Base-by-base conservation (phyloP, 2,797 vertebrate genomes). In the Hypotaenidia okinawae region DNA sequence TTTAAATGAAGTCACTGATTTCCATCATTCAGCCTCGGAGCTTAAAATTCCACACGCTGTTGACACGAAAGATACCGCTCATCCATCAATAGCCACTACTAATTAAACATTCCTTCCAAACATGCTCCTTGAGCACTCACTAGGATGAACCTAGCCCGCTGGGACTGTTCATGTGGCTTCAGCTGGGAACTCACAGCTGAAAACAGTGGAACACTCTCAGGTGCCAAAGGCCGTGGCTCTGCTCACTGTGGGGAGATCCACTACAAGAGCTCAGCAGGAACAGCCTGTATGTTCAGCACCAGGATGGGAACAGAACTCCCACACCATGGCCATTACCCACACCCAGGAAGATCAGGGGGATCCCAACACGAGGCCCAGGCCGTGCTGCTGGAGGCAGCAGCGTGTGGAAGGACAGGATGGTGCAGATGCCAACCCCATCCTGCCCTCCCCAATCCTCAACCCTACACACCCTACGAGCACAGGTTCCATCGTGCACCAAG, bases 1-100 rank as follows among this genome's bases (percentile, higher is more conserved):
- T 58, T 85, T 64, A 95, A 95, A 92, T 70, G 52, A 91, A 61
- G 59, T 77, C 82, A 74, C 55, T 87, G 4, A 93, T 88, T 91
- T 64, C 69, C 68, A 85, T 76, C 62, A 47, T 49, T 82, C 70
- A 81, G 59, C 30, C 74, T 77, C 1, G 2, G n/a, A 92, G 61
- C 47, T 58, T n/a, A 37, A 45, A 90, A 88, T 54, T 68, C 57
- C 35, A 32, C 7, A 1, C 17, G 10, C 67, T 35, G 73, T 16
- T 94, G 90, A 72, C 90, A 90, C 37, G 83, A 94, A 83, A 77
- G 84, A 92, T 41, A 27, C 15, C 0, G 0, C 70, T 78, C 85
- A 82, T 32, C 79, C 59, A 52, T 55, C 82, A 73, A 54, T 6
- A 73, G 74, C 63, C 76, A 37, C 73, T 59, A 13, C 73, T 82